Evolutionary conservation across 2,113 vertebrate genomes (phyloP).

Genomic region (Lanius ludovicianus): DNA sequence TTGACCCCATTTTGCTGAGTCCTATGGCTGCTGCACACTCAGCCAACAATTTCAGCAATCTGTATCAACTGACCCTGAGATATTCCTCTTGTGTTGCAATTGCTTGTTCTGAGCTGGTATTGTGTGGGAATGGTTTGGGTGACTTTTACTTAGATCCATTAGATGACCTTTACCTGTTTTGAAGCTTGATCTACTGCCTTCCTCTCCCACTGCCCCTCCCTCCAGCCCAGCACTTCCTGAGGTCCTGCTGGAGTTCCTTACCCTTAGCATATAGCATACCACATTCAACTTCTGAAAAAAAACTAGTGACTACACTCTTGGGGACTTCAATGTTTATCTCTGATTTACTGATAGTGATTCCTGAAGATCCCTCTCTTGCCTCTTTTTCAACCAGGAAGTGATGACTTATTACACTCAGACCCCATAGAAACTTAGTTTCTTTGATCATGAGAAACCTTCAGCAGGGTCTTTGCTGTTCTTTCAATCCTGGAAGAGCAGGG

Average conservation of each 20-base stretch:
- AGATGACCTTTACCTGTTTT: not conserved
- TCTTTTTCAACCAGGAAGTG: not conserved
- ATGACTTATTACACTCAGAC: not conserved
- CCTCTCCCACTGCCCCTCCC: accelerated
- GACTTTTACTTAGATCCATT: not conserved
- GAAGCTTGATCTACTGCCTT: not conserved
- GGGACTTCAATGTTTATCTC: not conserved
- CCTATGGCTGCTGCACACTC: not conserved
- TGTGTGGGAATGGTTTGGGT: not conserved
- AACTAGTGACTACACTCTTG: not conserved
- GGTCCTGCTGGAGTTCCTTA: not conserved
- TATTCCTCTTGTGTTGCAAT: not conserved
- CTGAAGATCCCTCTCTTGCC: not conserved
- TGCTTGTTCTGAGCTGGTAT: not conserved
- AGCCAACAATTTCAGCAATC: not conserved
- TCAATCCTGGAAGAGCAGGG: not conserved
- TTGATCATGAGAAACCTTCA: not conserved
- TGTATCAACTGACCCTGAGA: not conserved
- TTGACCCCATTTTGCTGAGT: not conserved
- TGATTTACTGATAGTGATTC: not conserved
- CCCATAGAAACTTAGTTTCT: not conserved
- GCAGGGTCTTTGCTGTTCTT: not conserved
- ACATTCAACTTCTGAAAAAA: not conserved
- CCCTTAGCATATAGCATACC: not conserved
- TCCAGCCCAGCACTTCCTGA: not conserved